These are phyloP conservation scores for Drosophila colorata DNA, from an alignment of 2,888 invertebrate genomes.

Conservation along the genomic window DNA sequence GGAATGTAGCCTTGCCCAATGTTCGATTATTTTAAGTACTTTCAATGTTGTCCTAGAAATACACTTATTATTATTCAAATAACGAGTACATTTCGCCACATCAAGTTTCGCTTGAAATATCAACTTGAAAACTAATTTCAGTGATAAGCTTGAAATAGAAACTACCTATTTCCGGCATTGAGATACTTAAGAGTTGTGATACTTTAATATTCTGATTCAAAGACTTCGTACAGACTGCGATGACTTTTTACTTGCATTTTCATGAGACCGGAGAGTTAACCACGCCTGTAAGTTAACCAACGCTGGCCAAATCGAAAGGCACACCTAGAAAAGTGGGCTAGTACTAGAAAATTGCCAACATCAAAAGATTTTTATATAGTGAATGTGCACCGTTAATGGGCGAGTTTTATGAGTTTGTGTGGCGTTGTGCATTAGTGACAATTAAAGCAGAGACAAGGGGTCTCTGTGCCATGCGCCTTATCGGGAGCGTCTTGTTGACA, in stretches of 20 bases:
- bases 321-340: constrained; percentile 16
- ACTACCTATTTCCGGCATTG: constrained; percentile 5
- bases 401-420: background rate
- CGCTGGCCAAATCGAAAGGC: constrained; percentile 2
- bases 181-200: background rate
- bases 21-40: background rate
- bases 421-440: constrained; percentile 21
- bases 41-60: background rate
- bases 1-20: background rate
- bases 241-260: background rate
- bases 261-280: background rate
- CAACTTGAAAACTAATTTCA: constrained; percentile 9
- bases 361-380: constrained; percentile 7
- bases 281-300: background rate
- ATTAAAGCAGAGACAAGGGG: constrained; percentile 22
- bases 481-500: constrained; percentile 59
- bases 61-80: too few relatives aligned
- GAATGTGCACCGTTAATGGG: constrained; percentile 16
- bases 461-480: constrained; percentile 32
- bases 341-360: constrained; percentile 6
- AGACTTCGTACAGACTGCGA: too few relatives aligned
- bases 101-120: background rate
- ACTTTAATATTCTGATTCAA: too few relatives aligned
- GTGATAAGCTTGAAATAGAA: background rate
- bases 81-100: too few relatives aligned